Conservation (phyloP, 2,888 invertebrate species). For the Drosophila infuscata region DNA sequence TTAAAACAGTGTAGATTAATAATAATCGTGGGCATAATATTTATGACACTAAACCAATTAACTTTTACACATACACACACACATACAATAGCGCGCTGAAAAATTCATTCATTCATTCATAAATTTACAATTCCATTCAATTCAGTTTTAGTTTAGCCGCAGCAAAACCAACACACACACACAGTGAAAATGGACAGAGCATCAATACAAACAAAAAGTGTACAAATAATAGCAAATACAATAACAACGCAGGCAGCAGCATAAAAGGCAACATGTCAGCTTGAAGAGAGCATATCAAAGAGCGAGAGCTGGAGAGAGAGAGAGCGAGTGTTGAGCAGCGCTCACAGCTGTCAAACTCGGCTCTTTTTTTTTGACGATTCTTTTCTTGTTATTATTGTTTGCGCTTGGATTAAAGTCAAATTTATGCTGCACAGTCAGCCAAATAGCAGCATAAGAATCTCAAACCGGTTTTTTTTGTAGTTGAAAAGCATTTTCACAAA, state of each 20-base stretch:
- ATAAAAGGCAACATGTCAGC: conserved; percentile 66
- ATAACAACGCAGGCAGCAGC: conserved; percentile 48
- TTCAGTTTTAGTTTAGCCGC: conserved; percentile 71
- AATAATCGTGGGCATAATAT: conserved; percentile 23
- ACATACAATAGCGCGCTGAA: conserved; percentile 45
- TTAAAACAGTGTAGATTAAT: background rate
- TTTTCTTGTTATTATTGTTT: conserved; percentile 27
- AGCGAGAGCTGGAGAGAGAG: conserved; percentile 2
- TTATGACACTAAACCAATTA: conserved; percentile 66
- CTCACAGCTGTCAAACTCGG: conserved; percentile 69
- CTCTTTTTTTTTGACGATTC: conserved; percentile 11
- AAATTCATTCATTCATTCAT: conserved; percentile 80
- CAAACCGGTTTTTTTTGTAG: conserved; percentile 63
- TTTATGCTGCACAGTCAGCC: conserved; percentile 55
- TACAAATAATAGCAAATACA: conserved; percentile 50
- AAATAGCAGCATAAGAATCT: conserved; percentile 66
- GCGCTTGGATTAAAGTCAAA: conserved; percentile 42
- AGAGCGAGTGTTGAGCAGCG: conserved; percentile 6
- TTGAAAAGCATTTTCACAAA: conserved; percentile 72
- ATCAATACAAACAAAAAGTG: conserved; percentile 55
- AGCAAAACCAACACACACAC: conserved; percentile 15
- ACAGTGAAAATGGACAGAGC: conserved; percentile 32
- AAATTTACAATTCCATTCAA: conserved; percentile 81
- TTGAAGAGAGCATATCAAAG: conserved; percentile 25
- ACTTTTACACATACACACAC: conserved; percentile 48